These are phyloP conservation scores for Octodonta nipae DNA, from an alignment of 2,888 invertebrate genomes.

Conservation along the genomic window DNA sequence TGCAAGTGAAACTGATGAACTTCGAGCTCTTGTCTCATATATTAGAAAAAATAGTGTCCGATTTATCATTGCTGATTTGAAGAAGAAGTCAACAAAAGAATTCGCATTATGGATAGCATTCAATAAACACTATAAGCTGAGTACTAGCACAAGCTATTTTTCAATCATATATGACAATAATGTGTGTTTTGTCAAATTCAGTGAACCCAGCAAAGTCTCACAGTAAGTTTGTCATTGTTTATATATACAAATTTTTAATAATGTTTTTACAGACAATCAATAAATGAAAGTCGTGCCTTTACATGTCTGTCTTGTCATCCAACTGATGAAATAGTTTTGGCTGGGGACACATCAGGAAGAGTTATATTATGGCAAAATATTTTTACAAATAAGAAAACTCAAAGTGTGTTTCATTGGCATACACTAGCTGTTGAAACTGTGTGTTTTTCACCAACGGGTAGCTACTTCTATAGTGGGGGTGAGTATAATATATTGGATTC, in stretches of 20 bases:
- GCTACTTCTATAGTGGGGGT: slow-evolving; percentile 62
- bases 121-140: slow-evolving; percentile 14
- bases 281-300: slow-evolving; percentile 27
- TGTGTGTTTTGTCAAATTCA: slow-evolving; percentile 18
- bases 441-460: slow-evolving; percentile 50
- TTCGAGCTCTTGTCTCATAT: slow-evolving; percentile 19
- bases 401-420: slow-evolving; percentile 63
- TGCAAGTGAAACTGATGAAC: slow-evolving; percentile 12
- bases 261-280: slow-evolving; percentile 16
- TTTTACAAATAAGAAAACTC: slow-evolving; percentile 22
- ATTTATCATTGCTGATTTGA: slow-evolving; percentile 16
- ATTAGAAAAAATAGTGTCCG: slow-evolving; percentile 8
- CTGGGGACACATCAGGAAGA: slow-evolving; percentile 53
- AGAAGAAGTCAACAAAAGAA: slow-evolving; percentile 10
- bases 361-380: slow-evolving; percentile 50
- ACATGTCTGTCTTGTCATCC: slow-evolving; percentile 59
- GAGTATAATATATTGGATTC: no score
- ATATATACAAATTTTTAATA: background rate
- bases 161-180: slow-evolving; percentile 17
- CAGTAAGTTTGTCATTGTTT: slow-evolving; percentile 8
- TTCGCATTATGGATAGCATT: slow-evolving; percentile 11
- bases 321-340: slow-evolving; percentile 47
- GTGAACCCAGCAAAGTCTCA: slow-evolving; percentile 16
- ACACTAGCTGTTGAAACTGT: slow-evolving; percentile 53
- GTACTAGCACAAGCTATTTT: slow-evolving; percentile 20